Evolutionary conservation across 1,140 invertebrate genomes (phyloP), one percentile per base, ranked within the genome.

Genomic region (Epicauta chinensis): DNA sequence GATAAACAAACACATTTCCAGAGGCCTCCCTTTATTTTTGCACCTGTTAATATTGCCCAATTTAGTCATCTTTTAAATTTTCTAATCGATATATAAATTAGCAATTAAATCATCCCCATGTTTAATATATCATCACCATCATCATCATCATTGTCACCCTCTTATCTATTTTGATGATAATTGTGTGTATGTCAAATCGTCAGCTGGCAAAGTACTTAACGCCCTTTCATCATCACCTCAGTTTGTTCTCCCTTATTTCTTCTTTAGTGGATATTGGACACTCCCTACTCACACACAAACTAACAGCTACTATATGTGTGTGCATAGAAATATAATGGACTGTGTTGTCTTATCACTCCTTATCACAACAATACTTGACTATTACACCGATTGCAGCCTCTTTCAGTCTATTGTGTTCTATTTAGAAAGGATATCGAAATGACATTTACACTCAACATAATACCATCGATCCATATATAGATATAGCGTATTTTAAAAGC

Each of bases 281-380:
- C 45, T 37, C 45, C 38, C 49, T 23, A 23, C 23, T 23, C n/a
- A 2, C 23, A 23, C 23, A 23, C 23, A 23, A 23, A 23, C 23
- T 5, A 3, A 23, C 23, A 23, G 4, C 4, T 23, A 23, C 23
- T 5, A 5, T 23, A 23, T n/a, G n/a, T n/a, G n/a, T n/a, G n/a
- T n/a, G 23, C 23, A 23, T n/a, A n/a, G n/a, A n/a, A 38, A 34
- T 54, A 54, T 54, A 54, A 54, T 54, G 52, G 52, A 54, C 45
- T 39, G 52, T n/a, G n/a, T 54, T 54, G 52, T 54, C 52, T 54
- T 54, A 54, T 54, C 52, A 54, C 36, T 42, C 52, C 52, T 54
- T 54, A 54, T 54, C 52, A 54, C 52, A 54, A 54, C 47, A 48
- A 44, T 45, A 48, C 52, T 54, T 54, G 52, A 54, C 52, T 54